These are phyloP conservation scores for Orius insidiosus DNA, from an alignment of 1,140 invertebrate species.

Conservation along the genomic window DNA sequence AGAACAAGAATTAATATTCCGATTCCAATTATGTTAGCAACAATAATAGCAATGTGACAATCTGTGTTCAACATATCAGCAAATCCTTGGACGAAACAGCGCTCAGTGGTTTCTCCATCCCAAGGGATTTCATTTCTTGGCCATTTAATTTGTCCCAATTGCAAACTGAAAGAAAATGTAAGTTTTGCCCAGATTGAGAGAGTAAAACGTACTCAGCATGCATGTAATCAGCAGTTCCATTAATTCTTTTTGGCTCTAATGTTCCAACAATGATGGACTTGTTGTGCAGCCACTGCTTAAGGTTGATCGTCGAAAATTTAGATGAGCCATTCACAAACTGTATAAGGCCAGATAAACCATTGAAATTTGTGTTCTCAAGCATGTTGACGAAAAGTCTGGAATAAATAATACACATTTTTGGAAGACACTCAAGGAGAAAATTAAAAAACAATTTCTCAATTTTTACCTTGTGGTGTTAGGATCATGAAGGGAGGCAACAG, in stretches of 20 bases:
- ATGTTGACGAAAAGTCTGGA: constrained; percentile 33
- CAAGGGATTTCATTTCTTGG: constrained; percentile 4
- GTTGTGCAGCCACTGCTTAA: constrained; percentile 49
- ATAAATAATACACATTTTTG: constrained; percentile 16
- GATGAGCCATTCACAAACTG: constrained; percentile 46
- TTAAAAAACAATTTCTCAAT: too few relatives aligned
- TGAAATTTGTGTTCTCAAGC: constrained; percentile 43
- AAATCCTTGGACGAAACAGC: constrained; percentile 6
- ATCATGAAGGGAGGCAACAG: constrained; percentile 38
- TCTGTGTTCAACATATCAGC: constrained; percentile 19
- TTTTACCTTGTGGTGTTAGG: constrained; percentile 37
- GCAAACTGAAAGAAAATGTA: not conserved
- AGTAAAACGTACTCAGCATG: constrained; percentile 1
- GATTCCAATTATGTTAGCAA: constrained; percentile 51
- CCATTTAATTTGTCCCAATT: not conserved
- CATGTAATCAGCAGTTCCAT: constrained; percentile 29
- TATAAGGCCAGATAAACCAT: constrained; percentile 59
- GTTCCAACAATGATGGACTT: constrained; percentile 37
- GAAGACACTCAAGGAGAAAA: not conserved
- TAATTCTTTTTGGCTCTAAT: constrained; percentile 34
- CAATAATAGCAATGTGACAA: constrained; percentile 54
- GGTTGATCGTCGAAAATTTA: constrained; percentile 44
- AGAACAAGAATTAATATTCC: constrained; percentile 38
- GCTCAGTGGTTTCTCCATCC: constrained; percentile 6
- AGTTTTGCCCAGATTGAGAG: not conserved